Conservation (phyloP, 2,113 vertebrate species). For the Callaeas wilsoni region DNA sequence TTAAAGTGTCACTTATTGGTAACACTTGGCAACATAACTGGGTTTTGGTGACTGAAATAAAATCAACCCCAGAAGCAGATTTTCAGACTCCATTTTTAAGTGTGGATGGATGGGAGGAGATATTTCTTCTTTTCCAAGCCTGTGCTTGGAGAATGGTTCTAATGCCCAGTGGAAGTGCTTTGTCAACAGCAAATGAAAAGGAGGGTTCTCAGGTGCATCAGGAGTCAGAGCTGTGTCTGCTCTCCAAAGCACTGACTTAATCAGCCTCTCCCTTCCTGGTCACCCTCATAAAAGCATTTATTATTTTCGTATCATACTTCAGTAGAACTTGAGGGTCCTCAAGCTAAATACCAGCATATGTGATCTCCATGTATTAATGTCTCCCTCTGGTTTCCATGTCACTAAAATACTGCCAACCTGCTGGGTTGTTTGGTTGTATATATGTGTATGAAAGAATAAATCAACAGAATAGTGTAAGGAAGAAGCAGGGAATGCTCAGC, state of each 20-base stretch:
- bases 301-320: neutral
- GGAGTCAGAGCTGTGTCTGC: neutral
- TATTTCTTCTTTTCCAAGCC: neutral
- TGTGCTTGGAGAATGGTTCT: neutral
- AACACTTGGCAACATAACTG: neutral
- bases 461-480: neutral
- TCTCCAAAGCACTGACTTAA: neutral
- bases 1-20: neutral
- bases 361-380: neutral
- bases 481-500: neutral
- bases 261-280: neutral
- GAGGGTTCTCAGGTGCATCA: neutral
- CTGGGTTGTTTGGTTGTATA: neutral
- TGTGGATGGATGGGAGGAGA: neutral
- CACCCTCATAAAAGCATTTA: neutral
- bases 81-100: neutral
- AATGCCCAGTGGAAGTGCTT: neutral
- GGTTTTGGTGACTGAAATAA: neutral
- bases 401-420: neutral
- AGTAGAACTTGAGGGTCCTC: neutral
- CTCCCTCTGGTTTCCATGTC: neutral
- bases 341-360: neutral
- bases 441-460: neutral
- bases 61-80: neutral
- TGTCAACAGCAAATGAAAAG: conserved; percentile 8